Evolutionary conservation across 2,888 invertebrate genomes (phyloP).

Genomic region (Hydraecia micacea): DNA sequence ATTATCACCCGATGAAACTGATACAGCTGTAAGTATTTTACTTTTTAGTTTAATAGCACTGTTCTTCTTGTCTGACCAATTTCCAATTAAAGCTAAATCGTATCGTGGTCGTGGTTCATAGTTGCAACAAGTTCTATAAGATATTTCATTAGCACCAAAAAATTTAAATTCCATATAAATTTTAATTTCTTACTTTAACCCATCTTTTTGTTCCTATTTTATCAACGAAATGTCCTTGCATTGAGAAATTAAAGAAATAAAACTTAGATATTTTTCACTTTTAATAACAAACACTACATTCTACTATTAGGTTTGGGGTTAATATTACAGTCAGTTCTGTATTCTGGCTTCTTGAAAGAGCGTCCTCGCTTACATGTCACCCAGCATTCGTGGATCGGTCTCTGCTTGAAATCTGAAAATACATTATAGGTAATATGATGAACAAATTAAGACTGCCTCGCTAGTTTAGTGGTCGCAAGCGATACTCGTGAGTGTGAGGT

Average conservation of each 20-base stretch:
- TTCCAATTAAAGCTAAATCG: not conserved
- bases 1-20: not conserved
- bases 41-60: not conserved
- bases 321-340: constrained; percentile 83
- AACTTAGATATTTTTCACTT: not conserved
- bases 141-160: no score
- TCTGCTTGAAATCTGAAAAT: constrained; percentile 83
- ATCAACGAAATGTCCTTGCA: not conserved
- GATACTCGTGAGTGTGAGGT: not conserved
- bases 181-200: not conserved
- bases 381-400: constrained; percentile 88
- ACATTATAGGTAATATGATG: not conserved
- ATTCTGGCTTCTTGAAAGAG: constrained; percentile 87
- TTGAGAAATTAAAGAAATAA: not conserved
- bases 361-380: constrained; percentile 87
- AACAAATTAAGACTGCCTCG: not conserved
- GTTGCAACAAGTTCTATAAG: no score
- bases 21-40: not conserved
- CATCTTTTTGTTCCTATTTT: not conserved
- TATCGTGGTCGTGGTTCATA: no score
- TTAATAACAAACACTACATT: constrained; percentile 54
- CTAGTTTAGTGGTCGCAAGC: no score
- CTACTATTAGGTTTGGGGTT: constrained; percentile 72
- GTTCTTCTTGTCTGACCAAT: not conserved
- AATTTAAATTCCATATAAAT: no score